Evolutionary conservation across 2,113 vertebrate species (phyloP).

Genomic region (Carassius carassius): DNA sequence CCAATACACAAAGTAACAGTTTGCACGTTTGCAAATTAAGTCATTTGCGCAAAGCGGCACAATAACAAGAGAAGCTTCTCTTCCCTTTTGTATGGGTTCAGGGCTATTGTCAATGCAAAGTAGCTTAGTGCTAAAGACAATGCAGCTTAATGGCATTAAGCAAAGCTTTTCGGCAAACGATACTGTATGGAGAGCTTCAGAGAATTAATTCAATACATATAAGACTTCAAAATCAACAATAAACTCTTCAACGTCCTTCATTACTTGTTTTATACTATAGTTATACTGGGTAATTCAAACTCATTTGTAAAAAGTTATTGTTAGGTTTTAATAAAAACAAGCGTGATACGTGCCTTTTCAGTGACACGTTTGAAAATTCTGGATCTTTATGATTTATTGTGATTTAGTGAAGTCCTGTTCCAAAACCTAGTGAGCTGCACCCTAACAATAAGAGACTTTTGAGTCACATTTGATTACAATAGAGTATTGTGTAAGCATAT

Average conservation of each 20-base stretch:
- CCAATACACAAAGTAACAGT: conserved; percentile 14
- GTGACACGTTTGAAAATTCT: too few species aligned
- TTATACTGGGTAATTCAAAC: neutral
- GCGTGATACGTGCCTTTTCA: too few species aligned
- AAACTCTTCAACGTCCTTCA: neutral
- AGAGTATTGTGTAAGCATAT: neutral
- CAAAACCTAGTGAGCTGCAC: too few species aligned
- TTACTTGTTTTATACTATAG: neutral
- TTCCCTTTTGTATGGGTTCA: neutral
- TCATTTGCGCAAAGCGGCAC: conserved; percentile 11
- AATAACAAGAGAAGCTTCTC: conserved; percentile 2
- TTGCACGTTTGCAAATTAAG: conserved; percentile 9
- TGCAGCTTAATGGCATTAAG: conserved; percentile 46
- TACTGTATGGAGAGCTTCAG: conserved; percentile 37
- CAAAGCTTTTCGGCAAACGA: conserved; percentile 49
- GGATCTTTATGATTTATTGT: too few species aligned
- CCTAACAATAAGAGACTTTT: too few species aligned
- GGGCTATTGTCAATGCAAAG: conserved; percentile 41
- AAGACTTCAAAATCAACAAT: neutral
- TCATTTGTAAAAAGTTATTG: neutral
- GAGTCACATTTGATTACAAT: too few species aligned
- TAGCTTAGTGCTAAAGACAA: conserved; percentile 44
- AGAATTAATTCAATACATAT: neutral
- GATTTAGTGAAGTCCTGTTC: too few species aligned
- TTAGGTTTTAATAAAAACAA: too few species aligned